Conservation (phyloP, 2,113 vertebrate genomes). For the Ploceus nigricollis region DNA sequence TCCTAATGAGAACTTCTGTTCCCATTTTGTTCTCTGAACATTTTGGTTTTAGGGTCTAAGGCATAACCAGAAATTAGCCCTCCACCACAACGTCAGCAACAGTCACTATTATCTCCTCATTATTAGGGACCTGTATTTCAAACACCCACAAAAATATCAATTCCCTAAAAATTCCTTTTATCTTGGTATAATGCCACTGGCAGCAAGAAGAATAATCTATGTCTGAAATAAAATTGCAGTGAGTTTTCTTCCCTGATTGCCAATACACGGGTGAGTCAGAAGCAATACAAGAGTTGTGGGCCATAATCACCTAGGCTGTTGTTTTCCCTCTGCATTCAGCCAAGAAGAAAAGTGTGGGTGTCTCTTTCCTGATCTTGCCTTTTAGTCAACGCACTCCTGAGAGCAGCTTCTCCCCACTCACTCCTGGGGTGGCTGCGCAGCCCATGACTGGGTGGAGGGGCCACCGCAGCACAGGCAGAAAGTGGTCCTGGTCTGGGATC, state of each 20-base stretch:
- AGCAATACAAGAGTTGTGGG: neutral
- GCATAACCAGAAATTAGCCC: neutral
- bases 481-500: neutral
- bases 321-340: neutral
- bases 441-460: neutral
- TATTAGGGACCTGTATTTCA: neutral
- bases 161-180: neutral
- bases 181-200: neutral
- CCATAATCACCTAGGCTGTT: neutral
- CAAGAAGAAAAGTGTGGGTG: neutral
- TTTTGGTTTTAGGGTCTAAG: neutral
- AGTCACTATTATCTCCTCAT: neutral
- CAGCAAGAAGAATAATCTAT: neutral
- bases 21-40: neutral
- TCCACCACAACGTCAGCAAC: neutral
- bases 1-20: neutral
- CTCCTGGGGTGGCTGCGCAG: rapidly evolving
- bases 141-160: neutral
- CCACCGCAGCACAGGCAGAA: neutral
- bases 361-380: neutral
- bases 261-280: neutral
- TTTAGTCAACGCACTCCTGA: neutral
- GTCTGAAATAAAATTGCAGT: neutral
- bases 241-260: neutral
- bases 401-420: rapidly evolving